Conservation (phyloP, 2,113 vertebrate species). For the Sapajus apella region DNA sequence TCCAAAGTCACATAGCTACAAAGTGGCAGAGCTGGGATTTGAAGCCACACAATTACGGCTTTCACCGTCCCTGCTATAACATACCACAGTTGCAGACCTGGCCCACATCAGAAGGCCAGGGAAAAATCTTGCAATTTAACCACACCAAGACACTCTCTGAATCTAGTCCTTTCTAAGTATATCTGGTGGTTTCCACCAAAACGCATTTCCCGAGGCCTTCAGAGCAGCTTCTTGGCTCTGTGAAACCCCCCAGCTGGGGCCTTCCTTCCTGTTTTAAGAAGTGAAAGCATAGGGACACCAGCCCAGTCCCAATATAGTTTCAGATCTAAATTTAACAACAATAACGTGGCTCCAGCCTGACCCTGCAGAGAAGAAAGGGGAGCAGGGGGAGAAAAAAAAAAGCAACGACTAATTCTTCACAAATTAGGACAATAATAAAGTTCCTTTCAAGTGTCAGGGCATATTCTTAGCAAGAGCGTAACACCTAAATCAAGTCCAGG, state of each 20-base stretch:
- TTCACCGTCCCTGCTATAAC: accelerated
- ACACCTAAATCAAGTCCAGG: conserved; percentile 89
- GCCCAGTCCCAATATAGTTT: conserved; percentile 87
- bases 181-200: not conserved
- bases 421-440: conserved; percentile 91
- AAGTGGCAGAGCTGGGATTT: not conserved
- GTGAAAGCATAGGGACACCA: conserved; percentile 87
- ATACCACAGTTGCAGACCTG: accelerated
- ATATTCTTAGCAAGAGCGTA: conserved; percentile 89
- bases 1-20: not conserved
- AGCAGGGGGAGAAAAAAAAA: conserved; percentile 64
- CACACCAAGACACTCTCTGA: not conserved
- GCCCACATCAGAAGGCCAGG: not conserved
- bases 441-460: conserved; percentile 89
- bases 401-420: conserved; percentile 86
- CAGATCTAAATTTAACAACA: conserved; percentile 89
- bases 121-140: not conserved
- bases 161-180: not conserved
- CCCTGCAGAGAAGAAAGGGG: conserved; percentile 83
- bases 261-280: conserved; percentile 88
- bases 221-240: conserved; percentile 73
- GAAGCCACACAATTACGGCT: accelerated
- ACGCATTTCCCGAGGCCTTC: conserved; percentile 68
- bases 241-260: conserved; percentile 81
- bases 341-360: conserved; percentile 87